These are phyloP conservation scores for Meloidogyne hapla DNA, from an alignment of 1,140 invertebrate species.

Conservation along the genomic window DNA sequence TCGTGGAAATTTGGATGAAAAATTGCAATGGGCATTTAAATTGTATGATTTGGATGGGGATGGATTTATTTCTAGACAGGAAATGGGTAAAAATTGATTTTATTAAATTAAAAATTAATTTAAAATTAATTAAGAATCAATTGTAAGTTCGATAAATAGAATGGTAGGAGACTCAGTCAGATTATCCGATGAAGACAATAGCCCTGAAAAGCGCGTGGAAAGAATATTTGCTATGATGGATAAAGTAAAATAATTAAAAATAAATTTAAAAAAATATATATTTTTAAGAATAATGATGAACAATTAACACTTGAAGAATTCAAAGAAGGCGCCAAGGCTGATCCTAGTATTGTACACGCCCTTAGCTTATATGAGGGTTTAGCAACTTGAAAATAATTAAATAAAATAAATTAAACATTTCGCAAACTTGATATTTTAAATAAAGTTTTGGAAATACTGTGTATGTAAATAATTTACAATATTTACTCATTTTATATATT, in stretches of 20 bases:
- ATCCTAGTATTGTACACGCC: conserved; percentile 93
- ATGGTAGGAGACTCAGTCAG: conserved; percentile 75
- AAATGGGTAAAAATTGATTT: conserved; percentile 72
- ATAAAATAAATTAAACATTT: background rate
- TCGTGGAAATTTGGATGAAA: conserved; percentile 89
- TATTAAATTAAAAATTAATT: conserved; percentile 74
- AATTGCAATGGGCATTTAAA: conserved; percentile 75
- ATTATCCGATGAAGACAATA: conserved; percentile 74
- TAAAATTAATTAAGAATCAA: conserved; percentile 71
- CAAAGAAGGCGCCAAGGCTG: conserved; percentile 94
- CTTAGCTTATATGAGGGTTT: conserved; percentile 68
- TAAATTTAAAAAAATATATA: background rate
- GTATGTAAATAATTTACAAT: background rate
- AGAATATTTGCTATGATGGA: conserved; percentile 98
- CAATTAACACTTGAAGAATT: conserved; percentile 94
- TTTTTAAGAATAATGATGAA: conserved; percentile 85
- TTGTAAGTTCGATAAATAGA: conserved; percentile 96
- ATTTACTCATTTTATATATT: background rate
- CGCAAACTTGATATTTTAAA: background rate
- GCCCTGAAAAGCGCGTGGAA: conserved; percentile 89
- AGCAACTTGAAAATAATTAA: conserved; percentile 45
- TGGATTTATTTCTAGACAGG: conserved; percentile 90
- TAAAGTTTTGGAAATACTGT: background rate
- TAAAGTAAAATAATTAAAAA: conserved; percentile 67
- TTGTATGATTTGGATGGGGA: conserved; percentile 72